Evolutionary conservation across 64 coral and sea anemone genomes (phyloP).

Genomic region (Pocillopora verrucosa): DNA sequence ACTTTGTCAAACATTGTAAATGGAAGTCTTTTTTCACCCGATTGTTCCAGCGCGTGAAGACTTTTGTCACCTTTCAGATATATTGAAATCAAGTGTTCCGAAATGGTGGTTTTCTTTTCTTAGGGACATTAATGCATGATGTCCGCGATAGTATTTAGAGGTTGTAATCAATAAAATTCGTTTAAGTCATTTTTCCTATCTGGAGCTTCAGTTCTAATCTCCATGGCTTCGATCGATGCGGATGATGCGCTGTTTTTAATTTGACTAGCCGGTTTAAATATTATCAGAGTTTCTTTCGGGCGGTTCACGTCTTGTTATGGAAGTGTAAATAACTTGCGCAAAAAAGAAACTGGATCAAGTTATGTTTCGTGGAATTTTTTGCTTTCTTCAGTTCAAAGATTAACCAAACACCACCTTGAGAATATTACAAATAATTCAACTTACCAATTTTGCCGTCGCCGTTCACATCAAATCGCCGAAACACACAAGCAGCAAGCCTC

Average conservation of each 20-base stretch:
- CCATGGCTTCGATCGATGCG: not conserved
- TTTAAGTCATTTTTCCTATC: not conserved
- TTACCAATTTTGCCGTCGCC: conserved; percentile 97
- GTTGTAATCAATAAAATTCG: conserved; percentile 11
- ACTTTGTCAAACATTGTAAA: conserved; percentile 32
- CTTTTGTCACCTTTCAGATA: not conserved
- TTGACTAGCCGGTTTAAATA: not conserved
- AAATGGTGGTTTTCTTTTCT: not conserved
- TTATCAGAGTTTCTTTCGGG: not conserved
- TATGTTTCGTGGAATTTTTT: not conserved
- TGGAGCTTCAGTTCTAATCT: not conserved
- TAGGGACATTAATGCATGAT: not conserved
- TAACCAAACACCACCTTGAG: not conserved
- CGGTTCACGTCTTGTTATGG: not conserved
- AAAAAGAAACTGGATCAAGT: conserved; percentile 18
- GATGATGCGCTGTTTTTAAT: conserved; percentile 35
- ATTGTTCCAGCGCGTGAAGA: not conserved
- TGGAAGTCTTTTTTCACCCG: conserved; percentile 7
- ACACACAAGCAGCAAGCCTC: conserved; percentile 84
- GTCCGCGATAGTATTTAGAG: not conserved
- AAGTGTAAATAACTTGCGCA: conserved; percentile 12
- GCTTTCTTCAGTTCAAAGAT: not conserved
- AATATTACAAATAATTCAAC: conserved; percentile 15
- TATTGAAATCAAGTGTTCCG: not conserved
- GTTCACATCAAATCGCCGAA: conserved; percentile 96